phyloP scores from a whole-genome alignment of 2,797 vertebrate genomes.

The Enteromius afrohamiltoni region DNA sequence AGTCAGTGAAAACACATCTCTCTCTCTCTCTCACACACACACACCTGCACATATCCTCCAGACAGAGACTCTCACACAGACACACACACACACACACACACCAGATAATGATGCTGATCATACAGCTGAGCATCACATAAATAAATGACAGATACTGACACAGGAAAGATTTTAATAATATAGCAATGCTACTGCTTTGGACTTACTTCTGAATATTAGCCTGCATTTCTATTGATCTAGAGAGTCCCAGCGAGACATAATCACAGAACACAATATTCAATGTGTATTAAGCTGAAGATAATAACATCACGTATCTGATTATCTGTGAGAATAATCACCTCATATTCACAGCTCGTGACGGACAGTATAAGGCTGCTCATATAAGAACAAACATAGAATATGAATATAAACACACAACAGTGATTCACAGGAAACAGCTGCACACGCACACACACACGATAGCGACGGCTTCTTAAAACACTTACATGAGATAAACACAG shows the following conservation, averaged over 20 bases:
- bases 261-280: background rate
- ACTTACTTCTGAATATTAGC: background rate
- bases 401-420: background rate
- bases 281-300: background rate
- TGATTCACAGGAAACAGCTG: background rate
- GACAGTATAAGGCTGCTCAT: too few relatives aligned
- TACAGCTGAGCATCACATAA: background rate
- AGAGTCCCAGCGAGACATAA: background rate
- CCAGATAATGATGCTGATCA: conserved; percentile 17
- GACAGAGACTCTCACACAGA: conserved; percentile 53
- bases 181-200: background rate
- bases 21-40: conserved; percentile 26
- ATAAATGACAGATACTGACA: background rate
- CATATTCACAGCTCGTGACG: background rate
- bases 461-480: background rate
- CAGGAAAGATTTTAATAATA: background rate
- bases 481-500: background rate
- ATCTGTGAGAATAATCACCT: background rate
- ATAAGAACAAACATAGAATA: background rate
- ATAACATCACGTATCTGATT: background rate
- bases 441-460: background rate
- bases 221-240: background rate
- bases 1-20: background rate
- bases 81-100: background rate
- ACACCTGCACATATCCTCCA: conserved; percentile 77